A percentile compares a stretch with the other conserved stretches of the same genome.
These are phyloP conservation scores for Lithophane ornitopus DNA, from an alignment of 2,888 invertebrate genomes.

Conservation along the genomic window DNA sequence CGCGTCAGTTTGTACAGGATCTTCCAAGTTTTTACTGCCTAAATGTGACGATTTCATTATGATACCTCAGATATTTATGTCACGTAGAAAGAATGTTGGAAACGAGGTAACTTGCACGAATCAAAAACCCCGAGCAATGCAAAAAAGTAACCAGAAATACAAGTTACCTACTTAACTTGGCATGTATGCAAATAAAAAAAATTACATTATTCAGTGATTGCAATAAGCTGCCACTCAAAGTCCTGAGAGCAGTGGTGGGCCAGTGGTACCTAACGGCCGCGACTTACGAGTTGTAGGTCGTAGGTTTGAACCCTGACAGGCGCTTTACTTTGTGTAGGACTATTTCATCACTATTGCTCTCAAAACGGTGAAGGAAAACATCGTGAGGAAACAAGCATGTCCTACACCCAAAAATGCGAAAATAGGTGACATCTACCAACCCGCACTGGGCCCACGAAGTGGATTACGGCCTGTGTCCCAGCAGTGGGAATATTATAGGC, in stretches of 20 bases:
- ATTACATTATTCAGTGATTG: background rate
- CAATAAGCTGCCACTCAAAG: background rate
- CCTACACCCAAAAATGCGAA: background rate
- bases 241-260: background rate
- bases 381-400: background rate
- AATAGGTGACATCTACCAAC: background rate
- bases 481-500: background rate
- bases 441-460: background rate
- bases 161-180: background rate
- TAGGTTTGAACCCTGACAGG: background rate
- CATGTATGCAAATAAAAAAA: background rate
- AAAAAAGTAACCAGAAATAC: background rate
- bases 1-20: conserved; percentile 53
- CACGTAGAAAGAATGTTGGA: conserved; percentile 6
- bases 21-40: conserved; percentile 27
- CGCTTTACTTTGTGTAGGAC: background rate
- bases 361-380: background rate
- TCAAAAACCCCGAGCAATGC: background rate
- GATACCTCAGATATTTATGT: conserved; percentile 9
- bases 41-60: conserved; percentile 30
- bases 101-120: background rate
- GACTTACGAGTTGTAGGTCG: background rate
- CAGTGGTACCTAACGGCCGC: too few species aligned
- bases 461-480: background rate
- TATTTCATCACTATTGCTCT: background rate